Evolutionary conservation across 1,140 invertebrate species (phyloP), one percentile per base, ranked within the genome.

Genomic region (Diachasma alloeum): DNA sequence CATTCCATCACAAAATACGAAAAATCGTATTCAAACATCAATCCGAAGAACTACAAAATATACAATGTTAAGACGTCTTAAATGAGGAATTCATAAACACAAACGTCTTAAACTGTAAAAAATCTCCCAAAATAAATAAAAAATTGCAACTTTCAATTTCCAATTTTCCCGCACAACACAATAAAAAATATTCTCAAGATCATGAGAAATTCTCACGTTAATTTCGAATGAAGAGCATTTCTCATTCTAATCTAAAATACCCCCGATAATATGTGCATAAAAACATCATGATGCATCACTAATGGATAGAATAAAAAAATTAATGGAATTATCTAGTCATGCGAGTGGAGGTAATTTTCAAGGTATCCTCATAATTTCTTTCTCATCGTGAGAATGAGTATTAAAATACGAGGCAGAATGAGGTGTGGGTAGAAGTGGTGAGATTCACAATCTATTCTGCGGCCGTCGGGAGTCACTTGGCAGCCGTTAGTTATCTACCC

Each of bases 401-500:
- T 59, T 59, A 22, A 63, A 42, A 63, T 63, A 26, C 59, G 19
- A 63, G 24, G 4, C 19, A 31, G 31, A 31, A 31, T 31, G 31
- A 31, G 31, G 31, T 31, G 31, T 6, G 31, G 31, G 31, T 31
- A 31, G 31, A 31, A 2, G 17, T 19, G 63, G 37, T 22, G 22
- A 71, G 59, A 24, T 63, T 63, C 22, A 63, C 24, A 15, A 63
- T 63, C 59, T 63, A 63, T 63, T 24, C 59, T 13, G 59, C 59
- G 22, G 69, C 75, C 75, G 75, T 72, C 75, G 75, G 72, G 44
- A 56, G 59, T 63, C 59, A 63, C 24, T 63, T 63, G 59, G 59
- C 76, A 78, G 73, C 66, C 72, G 72, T 73, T 63, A 78, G 72
- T 74, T 78, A 74, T 26, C 46, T 71, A 44, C 39, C n/a, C 70